These are phyloP conservation scores for Rhabditophanes sp. DNA, from an alignment of 2,888 invertebrate species.

Conservation along the genomic window DNA sequence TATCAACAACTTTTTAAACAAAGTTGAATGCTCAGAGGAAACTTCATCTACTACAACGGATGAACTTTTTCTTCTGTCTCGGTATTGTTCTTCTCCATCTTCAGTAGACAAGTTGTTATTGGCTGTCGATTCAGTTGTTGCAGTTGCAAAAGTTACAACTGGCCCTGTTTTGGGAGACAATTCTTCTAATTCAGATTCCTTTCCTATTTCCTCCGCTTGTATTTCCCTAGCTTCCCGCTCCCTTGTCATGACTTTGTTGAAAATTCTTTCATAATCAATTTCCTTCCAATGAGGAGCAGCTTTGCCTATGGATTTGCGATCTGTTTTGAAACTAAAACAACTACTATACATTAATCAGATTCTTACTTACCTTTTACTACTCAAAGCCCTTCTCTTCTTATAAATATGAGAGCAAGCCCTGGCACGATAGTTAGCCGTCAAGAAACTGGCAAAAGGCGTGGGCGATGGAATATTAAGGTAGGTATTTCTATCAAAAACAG, in stretches of 20 bases:
- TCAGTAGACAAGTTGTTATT: too few species aligned
- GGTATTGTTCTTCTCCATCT: too few species aligned
- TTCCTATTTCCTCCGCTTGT: conserved; percentile 4
- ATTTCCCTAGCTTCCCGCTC: conserved; percentile 9
- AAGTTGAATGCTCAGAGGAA: too few species aligned
- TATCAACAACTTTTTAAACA: conserved; percentile 29
- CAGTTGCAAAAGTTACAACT: too few species aligned
- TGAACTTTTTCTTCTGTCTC: too few species aligned
- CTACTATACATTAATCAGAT: neutral
- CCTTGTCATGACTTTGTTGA: conserved; percentile 19
- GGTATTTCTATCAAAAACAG: conserved; percentile 30
- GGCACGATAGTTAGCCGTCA: conserved; percentile 39
- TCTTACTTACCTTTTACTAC: neutral
- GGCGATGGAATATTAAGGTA: conserved; percentile 33
- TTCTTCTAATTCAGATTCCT: neutral
- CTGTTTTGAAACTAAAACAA: neutral
- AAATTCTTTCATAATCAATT: conserved; percentile 14
- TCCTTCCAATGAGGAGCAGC: conserved; percentile 13
- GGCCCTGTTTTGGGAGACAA: conserved; percentile 2
- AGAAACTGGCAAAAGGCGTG: conserved; percentile 35
- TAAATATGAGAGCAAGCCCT: conserved; percentile 37
- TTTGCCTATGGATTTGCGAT: too few species aligned
- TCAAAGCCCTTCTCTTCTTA: conserved; percentile 17
- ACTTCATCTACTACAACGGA: too few species aligned
- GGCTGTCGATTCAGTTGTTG: too few species aligned